Conservation (phyloP, 2,797 vertebrate species). For the Octomys mimax region DNA sequence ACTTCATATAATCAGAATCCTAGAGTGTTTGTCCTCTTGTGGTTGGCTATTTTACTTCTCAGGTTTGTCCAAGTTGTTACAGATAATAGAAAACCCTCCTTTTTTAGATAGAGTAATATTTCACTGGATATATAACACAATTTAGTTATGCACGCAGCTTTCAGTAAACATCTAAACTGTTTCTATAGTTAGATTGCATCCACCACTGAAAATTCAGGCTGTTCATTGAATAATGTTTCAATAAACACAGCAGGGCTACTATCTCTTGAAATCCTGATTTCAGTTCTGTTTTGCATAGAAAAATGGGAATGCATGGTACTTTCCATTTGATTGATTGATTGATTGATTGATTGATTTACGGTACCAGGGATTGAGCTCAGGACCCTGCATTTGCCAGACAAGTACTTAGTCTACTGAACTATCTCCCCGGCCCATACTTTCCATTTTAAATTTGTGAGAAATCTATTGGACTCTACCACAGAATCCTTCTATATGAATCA, state of each 20-base stretch:
- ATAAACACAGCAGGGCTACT: background rate
- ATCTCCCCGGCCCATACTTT: too few relatives aligned
- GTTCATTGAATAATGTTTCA: background rate
- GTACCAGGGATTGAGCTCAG: too few relatives aligned
- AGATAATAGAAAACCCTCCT: background rate
- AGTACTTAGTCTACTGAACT: too few relatives aligned
- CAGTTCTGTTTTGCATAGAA: background rate
- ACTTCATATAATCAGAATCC: background rate
- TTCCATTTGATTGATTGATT: background rate
- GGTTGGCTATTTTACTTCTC: background rate
- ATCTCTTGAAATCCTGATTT: slow-evolving; percentile 36
- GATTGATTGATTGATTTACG: too few relatives aligned
- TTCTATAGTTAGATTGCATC: background rate
- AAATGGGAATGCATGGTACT: background rate
- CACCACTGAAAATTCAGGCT: background rate
- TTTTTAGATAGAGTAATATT: background rate
- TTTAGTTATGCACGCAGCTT: background rate
- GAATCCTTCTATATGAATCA: background rate
- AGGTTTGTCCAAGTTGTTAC: background rate
- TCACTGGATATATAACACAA: background rate
- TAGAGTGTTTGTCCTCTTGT: background rate
- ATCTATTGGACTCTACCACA: background rate
- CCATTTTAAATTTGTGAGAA: background rate
- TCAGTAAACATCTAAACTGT: background rate
- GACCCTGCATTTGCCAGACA: too few relatives aligned